phyloP scores from a whole-genome alignment of 2,888 invertebrate species.

The Melieria omissa region DNA sequence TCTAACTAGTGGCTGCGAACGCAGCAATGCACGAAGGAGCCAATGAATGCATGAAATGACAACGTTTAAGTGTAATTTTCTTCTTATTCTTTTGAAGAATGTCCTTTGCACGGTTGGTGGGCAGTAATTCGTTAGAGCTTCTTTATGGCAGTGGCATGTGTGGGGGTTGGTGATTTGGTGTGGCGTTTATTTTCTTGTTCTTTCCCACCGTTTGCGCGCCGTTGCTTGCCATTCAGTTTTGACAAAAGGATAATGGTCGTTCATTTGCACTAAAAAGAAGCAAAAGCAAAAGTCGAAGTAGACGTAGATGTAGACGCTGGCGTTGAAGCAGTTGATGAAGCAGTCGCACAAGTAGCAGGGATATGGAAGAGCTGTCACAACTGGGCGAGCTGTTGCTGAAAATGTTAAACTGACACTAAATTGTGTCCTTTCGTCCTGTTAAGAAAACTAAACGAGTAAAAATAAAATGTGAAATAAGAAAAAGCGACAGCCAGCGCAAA shows the following conservation, averaged over 20 bases:
- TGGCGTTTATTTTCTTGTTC: too few relatives aligned
- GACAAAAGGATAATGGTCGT: constrained; percentile 59
- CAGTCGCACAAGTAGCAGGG: background rate
- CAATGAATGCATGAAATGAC: background rate
- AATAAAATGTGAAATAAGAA: constrained; percentile 15
- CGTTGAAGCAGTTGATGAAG: too few relatives aligned
- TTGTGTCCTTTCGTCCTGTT: constrained; percentile 49
- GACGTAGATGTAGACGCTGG: too few relatives aligned
- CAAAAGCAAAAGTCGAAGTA: constrained; percentile 20
- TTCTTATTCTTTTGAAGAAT: constrained; percentile 61
- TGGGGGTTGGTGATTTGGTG: too few relatives aligned
- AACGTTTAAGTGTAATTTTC: constrained; percentile 61
- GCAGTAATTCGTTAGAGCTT: constrained; percentile 55
- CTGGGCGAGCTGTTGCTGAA: constrained; percentile 20
- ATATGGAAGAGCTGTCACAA: too few relatives aligned
- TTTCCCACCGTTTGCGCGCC: too few relatives aligned
- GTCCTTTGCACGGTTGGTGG: constrained; percentile 50
- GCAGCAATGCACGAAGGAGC: background rate
- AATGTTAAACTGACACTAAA: constrained; percentile 38
- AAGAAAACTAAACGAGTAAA: constrained; percentile 27
- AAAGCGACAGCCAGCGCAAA: constrained; percentile 28
- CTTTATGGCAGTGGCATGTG: constrained; percentile 36
- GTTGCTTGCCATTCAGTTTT: constrained; percentile 49
- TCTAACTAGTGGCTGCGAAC: background rate
- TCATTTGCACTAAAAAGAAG: constrained; percentile 52